Percentiles rank a stretch among this genome's conserved stretches.
Conservation (phyloP, 2,888 invertebrate genomes). For the Polydrusus tereticollis region DNA sequence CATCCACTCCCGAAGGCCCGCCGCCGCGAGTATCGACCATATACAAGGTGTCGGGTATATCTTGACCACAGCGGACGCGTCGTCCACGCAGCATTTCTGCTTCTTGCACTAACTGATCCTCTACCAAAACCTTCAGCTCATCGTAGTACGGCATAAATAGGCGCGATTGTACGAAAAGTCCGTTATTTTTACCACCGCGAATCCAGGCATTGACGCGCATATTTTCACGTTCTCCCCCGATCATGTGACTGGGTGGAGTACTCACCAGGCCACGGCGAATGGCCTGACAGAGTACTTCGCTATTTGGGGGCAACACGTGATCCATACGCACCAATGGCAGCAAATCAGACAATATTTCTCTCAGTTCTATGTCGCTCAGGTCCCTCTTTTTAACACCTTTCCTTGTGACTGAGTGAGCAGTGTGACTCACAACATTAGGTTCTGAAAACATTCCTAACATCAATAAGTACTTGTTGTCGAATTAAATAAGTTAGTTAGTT, state of each 20-base stretch:
- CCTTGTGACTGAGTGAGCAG: constrained; percentile 90
- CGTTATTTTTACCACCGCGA: constrained; percentile 78
- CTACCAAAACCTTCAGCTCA: constrained; percentile 90
- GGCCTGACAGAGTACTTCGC: constrained; percentile 80
- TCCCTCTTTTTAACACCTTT: constrained; percentile 88
- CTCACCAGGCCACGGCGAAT: constrained; percentile 82
- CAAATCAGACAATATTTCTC: constrained; percentile 87
- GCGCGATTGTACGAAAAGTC: constrained; percentile 85
- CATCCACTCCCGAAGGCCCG: constrained; percentile 73
- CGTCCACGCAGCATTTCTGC: constrained; percentile 67
- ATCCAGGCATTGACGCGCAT: constrained; percentile 85
- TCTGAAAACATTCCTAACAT: constrained; percentile 69
- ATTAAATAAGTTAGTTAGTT: neutral
- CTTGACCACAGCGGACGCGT: constrained; percentile 76
- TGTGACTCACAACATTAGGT: constrained; percentile 91
- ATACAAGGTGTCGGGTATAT: constrained; percentile 94
- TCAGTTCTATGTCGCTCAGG: constrained; percentile 85
- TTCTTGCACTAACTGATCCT: constrained; percentile 86
- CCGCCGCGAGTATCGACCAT: constrained; percentile 72
- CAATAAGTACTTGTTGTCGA: constrained; percentile 17
- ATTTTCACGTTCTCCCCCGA: constrained; percentile 79
- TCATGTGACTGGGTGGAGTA: constrained; percentile 87
- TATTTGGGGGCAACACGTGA: constrained; percentile 89
- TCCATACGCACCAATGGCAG: constrained; percentile 89
- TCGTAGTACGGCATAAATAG: constrained; percentile 96